Evolutionary conservation across 2,888 invertebrate species (phyloP).

Genomic region (Chirona hameri): DNA sequence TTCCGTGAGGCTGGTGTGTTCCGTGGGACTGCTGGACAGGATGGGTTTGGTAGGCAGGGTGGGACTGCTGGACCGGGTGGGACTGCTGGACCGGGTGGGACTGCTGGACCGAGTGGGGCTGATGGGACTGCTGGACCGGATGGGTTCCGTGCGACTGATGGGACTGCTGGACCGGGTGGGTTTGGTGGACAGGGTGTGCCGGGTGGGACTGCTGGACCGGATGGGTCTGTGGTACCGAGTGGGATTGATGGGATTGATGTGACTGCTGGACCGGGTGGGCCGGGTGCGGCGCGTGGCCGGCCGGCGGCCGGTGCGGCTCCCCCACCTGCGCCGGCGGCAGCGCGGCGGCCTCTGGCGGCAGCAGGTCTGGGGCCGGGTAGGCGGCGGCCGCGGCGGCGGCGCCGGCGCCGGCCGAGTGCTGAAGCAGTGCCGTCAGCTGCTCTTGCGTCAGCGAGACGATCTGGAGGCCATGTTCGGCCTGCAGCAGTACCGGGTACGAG

Average conservation of each 20-base stretch:
- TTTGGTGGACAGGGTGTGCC: not conserved
- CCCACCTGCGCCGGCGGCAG: not conserved
- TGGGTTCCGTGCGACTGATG: not conserved
- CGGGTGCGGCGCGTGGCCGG: not conserved
- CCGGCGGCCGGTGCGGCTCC: not conserved
- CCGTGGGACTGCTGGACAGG: too few relatives aligned
- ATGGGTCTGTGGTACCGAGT: too few relatives aligned
- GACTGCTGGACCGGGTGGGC: not conserved
- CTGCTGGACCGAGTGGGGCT: not conserved
- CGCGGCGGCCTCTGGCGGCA: not conserved
- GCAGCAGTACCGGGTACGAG: slow-evolving; percentile 11
- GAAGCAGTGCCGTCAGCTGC: slow-evolving; percentile 25
- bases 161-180: too few relatives aligned
- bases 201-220: not conserved
- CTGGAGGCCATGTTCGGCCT: slow-evolving; percentile 23
- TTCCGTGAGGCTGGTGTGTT: not conserved
- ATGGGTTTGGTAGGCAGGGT: too few relatives aligned
- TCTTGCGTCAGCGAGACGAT: slow-evolving; percentile 10
- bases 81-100: not conserved
- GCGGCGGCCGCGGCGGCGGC: not conserved
- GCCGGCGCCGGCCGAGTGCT: not conserved
- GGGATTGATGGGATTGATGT: not conserved
- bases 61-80: not conserved
- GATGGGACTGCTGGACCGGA: not conserved
- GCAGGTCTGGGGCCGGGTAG: too few relatives aligned